Conservation (phyloP, 2,888 invertebrate species). For the Fabriciana adippe region DNA sequence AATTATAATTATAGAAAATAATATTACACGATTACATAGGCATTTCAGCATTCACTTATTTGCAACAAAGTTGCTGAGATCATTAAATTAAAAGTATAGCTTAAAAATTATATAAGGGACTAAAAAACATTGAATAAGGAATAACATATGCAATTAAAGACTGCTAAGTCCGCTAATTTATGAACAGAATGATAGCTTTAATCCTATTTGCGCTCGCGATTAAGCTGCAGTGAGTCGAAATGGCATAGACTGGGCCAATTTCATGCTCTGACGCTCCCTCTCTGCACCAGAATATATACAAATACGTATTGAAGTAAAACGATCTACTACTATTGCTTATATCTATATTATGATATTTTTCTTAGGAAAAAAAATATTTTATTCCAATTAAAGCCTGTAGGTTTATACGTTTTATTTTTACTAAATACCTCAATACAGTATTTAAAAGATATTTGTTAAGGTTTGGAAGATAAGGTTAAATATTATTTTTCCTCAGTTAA, state of each 20-base stretch:
- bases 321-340: constrained; percentile 26
- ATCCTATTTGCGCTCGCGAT: constrained; percentile 61
- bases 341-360: constrained; percentile 9
- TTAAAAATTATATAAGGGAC: constrained; percentile 5
- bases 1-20: too few species aligned
- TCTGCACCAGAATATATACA: constrained; percentile 56
- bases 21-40: too few species aligned
- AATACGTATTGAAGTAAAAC: constrained; percentile 54
- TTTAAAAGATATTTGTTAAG: too few species aligned
- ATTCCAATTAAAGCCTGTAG: too few species aligned
- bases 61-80: constrained; percentile 1
- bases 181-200: constrained; percentile 53
- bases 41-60: background rate
- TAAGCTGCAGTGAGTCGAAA: constrained; percentile 67
- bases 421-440: too few species aligned
- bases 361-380: background rate
- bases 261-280: constrained; percentile 76
- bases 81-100: constrained; percentile 1
- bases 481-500: too few species aligned
- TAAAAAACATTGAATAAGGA: background rate
- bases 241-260: constrained; percentile 72
- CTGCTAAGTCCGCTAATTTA: constrained; percentile 52
- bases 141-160: constrained; percentile 20
- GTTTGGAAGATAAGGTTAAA: too few species aligned
- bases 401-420: too few species aligned